These are phyloP conservation scores for Drymodes brunneopygia DNA, from an alignment of 2,113 vertebrate genomes.

Conservation along the genomic window DNA sequence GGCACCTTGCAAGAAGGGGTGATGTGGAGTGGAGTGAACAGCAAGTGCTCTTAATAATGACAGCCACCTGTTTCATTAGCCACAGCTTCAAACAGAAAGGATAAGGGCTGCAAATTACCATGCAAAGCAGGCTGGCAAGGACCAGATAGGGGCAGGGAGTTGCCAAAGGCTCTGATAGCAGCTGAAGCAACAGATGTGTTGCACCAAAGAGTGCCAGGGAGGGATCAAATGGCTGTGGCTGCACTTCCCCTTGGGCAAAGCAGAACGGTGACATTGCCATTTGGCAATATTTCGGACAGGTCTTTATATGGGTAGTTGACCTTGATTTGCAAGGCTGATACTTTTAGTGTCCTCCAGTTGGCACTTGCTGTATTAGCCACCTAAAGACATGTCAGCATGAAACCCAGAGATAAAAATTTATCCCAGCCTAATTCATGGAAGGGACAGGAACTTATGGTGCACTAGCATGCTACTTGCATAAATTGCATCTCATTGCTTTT, in stretches of 20 bases:
- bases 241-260: neutral
- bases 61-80: slow-evolving; percentile 48
- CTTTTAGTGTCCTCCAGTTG: neutral
- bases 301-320: slow-evolving; percentile 11
- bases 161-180: slow-evolving; percentile 51
- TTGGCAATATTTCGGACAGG: neutral
- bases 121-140: slow-evolving; percentile 50
- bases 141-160: neutral
- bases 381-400: neutral
- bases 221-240: neutral
- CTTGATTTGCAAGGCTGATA: slow-evolving; percentile 5
- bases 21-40: slow-evolving; percentile 3
- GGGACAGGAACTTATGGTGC: neutral
- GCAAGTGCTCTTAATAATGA: neutral
- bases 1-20: neutral
- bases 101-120: slow-evolving; percentile 19
- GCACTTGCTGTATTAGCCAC: neutral
- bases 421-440: neutral
- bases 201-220: slow-evolving; percentile 45
- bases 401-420: neutral
- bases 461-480: slow-evolving; percentile 12
- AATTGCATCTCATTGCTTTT: slow-evolving; percentile 49
- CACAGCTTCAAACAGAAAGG: slow-evolving; percentile 26
- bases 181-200: slow-evolving; percentile 65
- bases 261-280: neutral